Evolutionary conservation across 2,113 vertebrate species (phyloP), one percentile per base, ranked within the genome.

Genomic region (Rana temporaria): DNA sequence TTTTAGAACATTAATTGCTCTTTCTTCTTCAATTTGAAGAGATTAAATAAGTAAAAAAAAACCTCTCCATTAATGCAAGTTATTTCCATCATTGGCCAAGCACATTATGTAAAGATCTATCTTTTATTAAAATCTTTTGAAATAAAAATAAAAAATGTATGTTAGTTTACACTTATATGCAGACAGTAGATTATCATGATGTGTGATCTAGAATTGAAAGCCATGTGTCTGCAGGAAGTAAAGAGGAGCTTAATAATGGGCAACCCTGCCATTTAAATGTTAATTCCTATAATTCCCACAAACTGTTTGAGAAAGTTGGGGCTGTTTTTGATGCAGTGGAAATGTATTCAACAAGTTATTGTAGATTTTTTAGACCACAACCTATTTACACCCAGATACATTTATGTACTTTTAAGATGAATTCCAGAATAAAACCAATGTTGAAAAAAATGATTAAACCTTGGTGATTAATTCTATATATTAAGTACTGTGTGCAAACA

Each of bases 41-140:
- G 30, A 20, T 18, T 30, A 0, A 48, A 48, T 48, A 48, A 48
- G n/a, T 17, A 55, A 6, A 67, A 1, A 1, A 59, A 53, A 19
- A 19, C 26, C 32, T 74, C 12, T 74, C 7, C 57, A 74, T 73
- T 18, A 60, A 38, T 60, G 71, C 26, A 19, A 74, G 34, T 4
- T 32, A 1, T 19, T 66, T 64, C 42, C 38, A 62, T 53, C 20
- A 73, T 72, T 48, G 56, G 48, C 59, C 59, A 81, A 81, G 79
- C 79, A 81, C 79, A 81, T 63, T 64, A 81, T 81, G 38, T 81
- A 55, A 42, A 73, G 57, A 73, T 55, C 6, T 65, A 73, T 56
- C 14, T 65, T 81, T 81, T 81, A 81, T 20, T 72, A 62, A 70
- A 19, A 60, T 55, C 15, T 52, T 6, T 17, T 53, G 62, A 64